Base-by-base conservation (phyloP, 2,113 vertebrate genomes). In the Corvus moneduloides region DNA sequence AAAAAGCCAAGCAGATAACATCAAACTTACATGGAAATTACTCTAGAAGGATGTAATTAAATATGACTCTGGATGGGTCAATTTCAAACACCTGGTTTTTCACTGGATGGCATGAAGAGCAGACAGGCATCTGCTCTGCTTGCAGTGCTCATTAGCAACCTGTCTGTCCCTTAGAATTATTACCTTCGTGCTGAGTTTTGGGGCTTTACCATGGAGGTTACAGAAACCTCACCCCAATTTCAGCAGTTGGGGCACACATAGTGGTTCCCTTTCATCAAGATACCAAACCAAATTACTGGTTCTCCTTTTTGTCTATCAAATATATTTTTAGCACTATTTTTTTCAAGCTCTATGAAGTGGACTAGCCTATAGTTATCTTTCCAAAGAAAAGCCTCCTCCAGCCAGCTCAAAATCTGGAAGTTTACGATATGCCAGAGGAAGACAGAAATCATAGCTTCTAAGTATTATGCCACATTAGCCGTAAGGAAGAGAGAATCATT, bases 361-460 rank as follows among this genome's bases (percentile, higher is more conserved):
- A 63, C 79, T 64, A 79, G 63, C 32, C 85, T 90, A 77, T 94
- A 94, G 51, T 96, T 96, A 84, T 77, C 79, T 59, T 56, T 85
- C 27, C 63, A 59, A 91, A 96, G 84, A 19, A 83, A 91, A 95
- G 9, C 21, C 33, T 96, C 67, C 37, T 74, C 51, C 82, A 88
- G 78, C 5, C 75, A 88, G 66, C 48, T 92, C 55, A 74, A 90
- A 96, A 91, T 80, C 84, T 94, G 64, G 56, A 84, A 67, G 35
- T 83, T 90, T 63, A 88, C 7, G 3, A 58, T 67, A 62, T 48
- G 84, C 72, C 92, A 95, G 52, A 94, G 79, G 75, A 93, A 94
- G 88, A 69, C 43, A 95, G 92, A 96, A 96, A 96, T 96, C 96
- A 93, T 94, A 95, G 90, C 59, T 95, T 96, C 82, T 92, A 90